Evolutionary conservation across 1,140 invertebrate species (phyloP).

Genomic region (Saccostrea cuccullata): DNA sequence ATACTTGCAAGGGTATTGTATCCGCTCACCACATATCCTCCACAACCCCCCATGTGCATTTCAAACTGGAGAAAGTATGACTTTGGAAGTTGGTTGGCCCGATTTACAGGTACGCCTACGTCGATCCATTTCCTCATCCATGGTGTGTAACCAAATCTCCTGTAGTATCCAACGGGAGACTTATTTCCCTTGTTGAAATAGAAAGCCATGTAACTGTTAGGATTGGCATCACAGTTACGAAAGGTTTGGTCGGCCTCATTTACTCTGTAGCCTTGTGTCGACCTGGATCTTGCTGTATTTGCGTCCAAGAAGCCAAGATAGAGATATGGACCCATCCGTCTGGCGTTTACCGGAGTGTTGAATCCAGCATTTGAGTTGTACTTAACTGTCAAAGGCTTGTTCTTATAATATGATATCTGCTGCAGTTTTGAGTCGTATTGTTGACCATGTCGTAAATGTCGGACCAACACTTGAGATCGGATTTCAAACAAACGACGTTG

Average conservation of each 20-base stretch:
- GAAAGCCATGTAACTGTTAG: constrained; percentile 35
- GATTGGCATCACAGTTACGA: constrained; percentile 32
- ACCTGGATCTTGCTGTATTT: no score
- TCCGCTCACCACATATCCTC: constrained; percentile 41
- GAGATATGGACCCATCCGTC: no score
- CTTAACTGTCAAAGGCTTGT: no score
- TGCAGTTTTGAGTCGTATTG: no score
- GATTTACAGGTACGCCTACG: background rate
- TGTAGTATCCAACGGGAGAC: constrained; percentile 11
- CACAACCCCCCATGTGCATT: constrained; percentile 52
- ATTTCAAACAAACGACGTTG: no score
- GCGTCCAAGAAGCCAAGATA: no score
- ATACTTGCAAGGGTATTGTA: constrained; percentile 14
- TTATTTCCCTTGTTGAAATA: constrained; percentile 13
- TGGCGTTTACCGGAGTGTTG: no score
- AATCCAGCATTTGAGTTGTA: no score
- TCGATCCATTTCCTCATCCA: constrained; percentile 16
- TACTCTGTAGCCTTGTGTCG: constrained; percentile 32
- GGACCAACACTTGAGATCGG: no score
- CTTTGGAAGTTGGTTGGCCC: background rate
- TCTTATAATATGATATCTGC: no score
- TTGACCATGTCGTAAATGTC: no score
- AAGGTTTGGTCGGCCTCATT: constrained; percentile 26
- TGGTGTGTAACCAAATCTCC: constrained; percentile 8
- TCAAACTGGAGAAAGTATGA: constrained; percentile 49